phyloP scores from a whole-genome alignment of 2,113 vertebrate species.

The Myotis davidii region DNA sequence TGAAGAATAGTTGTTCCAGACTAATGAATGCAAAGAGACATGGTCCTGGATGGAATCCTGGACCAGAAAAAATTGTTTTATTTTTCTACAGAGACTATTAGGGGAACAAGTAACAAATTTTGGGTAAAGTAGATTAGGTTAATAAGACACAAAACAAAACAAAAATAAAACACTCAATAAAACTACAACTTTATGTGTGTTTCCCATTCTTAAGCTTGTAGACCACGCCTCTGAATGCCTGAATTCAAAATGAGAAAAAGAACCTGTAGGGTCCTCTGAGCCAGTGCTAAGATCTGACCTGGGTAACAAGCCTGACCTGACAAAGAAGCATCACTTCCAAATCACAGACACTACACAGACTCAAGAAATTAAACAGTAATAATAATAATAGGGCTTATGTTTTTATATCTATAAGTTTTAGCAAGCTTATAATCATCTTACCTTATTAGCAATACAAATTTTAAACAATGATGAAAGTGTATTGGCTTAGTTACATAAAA shows the following conservation, averaged over 20 bases:
- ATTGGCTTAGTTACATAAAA: neutral
- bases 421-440: neutral
- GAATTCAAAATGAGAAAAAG: neutral
- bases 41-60: neutral
- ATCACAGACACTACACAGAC: neutral
- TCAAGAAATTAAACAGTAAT: neutral
- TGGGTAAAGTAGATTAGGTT: neutral
- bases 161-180: no score
- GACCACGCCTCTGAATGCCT: neutral
- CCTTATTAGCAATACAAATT: neutral
- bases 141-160: no score
- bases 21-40: neutral
- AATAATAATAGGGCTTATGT: neutral
- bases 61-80: neutral
- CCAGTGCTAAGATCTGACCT: neutral
- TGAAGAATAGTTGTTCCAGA: neutral
- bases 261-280: neutral
- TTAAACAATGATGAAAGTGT: neutral
- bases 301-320: neutral
- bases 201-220: neutral
- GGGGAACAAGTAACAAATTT: neutral
- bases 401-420: neutral
- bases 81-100: neutral
- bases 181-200: neutral
- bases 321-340: neutral